These are phyloP conservation scores for Ginglymostoma cirratum DNA, from an alignment of 2,113 vertebrate genomes.

Conservation along the genomic window DNA sequence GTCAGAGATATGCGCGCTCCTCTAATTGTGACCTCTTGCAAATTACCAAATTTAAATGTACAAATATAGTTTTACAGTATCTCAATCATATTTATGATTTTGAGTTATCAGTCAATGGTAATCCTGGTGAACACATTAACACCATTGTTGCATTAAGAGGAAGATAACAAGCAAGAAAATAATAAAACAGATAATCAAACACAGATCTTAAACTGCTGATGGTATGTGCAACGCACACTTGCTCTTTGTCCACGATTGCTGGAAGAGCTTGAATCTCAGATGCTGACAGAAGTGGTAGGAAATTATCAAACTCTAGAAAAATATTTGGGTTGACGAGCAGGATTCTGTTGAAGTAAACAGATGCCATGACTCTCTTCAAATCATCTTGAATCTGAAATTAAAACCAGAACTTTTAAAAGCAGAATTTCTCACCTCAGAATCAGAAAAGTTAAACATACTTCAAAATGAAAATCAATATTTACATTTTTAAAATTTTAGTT, in stretches of 20 bases:
- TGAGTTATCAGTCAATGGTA: not conserved
- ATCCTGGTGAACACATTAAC: not conserved
- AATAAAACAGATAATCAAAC: not conserved
- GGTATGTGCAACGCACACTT: conserved; percentile 50
- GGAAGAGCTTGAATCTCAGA: conserved; percentile 57
- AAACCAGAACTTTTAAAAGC: not conserved
- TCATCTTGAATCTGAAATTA: conserved; percentile 49
- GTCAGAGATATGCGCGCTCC: not conserved
- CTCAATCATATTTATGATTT: not conserved
- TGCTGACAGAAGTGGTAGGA: conserved; percentile 50
- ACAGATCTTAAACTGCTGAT: not conserved
- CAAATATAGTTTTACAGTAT: not conserved
- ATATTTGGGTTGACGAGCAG: conserved; percentile 49
- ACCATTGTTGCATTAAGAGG: not conserved
- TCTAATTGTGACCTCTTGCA: not conserved
- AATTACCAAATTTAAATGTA: not conserved
- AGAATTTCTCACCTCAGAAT: not conserved
- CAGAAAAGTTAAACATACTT: not conserved
- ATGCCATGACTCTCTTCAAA: conserved; percentile 56
- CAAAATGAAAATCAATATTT: not conserved
- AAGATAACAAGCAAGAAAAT: not conserved
- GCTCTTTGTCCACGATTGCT: conserved; percentile 46
- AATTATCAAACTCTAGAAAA: conserved; percentile 52
- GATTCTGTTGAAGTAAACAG: conserved; percentile 55
- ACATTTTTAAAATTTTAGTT: not conserved